Evolutionary conservation across 1,140 invertebrate genomes (phyloP), one percentile per base, ranked within the genome.

Genomic region (Drosophila mauritiana): DNA sequence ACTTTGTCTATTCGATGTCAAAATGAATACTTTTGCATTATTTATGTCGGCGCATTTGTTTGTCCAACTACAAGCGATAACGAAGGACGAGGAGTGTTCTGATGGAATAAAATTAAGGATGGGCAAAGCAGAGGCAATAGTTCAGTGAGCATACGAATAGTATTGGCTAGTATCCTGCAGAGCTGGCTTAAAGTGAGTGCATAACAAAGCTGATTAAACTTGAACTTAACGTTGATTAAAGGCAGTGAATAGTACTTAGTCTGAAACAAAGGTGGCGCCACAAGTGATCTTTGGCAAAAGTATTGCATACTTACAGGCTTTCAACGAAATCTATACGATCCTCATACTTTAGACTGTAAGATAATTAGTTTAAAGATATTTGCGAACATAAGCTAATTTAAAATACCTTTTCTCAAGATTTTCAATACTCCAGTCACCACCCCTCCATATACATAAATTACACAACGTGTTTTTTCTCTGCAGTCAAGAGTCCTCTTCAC

Each of bases 1-100:
- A 88, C 80, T 90, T 78, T 90, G 84, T 88, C 85, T 84, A 90
- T 90, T 84, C 85, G 80, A 89, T 90, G 84, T 89, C 84, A 89
- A 89, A 89, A 78, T 90, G 84, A 84, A 89, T 89, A 90, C 84
- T 89, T 69, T 77, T 89, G 84, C 81, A 89, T 89, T 89, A 89
- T 89, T 89, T 90, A 89, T 89, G 73, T 75, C 52, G 62, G 56
- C 57, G 77, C 80, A 83, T 83, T 88, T 88, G 86, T 77, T 88
- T 83, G 67, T 83, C 67, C 67, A 72, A 69, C 65, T 57, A 70
- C 68, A 70, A 36, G 27, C 65, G 68, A 72, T 88, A 86, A 86
- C 78, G 73, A 77, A 88, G 57, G 68, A 48, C 49, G 48, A 22
- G 22, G 40, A 36, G 31, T 31, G 20, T 13, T 11, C 37, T 25